Evolutionary conservation across 2,888 invertebrate genomes (phyloP).

Genomic region (Odontomyia ornata): DNA sequence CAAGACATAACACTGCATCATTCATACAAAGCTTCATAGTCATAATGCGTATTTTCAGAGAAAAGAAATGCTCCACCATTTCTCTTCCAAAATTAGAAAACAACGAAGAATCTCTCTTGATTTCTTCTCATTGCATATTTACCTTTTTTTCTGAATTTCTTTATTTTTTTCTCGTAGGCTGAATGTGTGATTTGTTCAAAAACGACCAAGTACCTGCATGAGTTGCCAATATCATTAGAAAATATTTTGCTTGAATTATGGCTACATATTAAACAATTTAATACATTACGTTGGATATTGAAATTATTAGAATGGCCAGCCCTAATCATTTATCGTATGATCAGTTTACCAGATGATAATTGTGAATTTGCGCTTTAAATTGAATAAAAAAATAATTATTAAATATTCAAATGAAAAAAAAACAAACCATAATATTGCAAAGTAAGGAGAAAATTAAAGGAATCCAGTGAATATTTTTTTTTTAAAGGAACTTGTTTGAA

Average conservation of each 20-base stretch:
- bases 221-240: slow-evolving; percentile 60
- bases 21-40: too few relatives aligned
- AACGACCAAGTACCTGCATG: slow-evolving; percentile 60
- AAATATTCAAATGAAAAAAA: too few relatives aligned
- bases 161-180: slow-evolving; percentile 57
- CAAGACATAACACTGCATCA: too few relatives aligned
- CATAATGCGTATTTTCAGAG: too few relatives aligned
- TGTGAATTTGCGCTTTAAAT: slow-evolving; percentile 50
- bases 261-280: slow-evolving; percentile 59
- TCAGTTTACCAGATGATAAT: slow-evolving; percentile 58
- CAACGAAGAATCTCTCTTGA: not conserved
- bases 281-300: slow-evolving; percentile 59
- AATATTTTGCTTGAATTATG: slow-evolving; percentile 59
- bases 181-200: slow-evolving; percentile 60
- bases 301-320: slow-evolving; percentile 62
- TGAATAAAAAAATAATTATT: too few relatives aligned
- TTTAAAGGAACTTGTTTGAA: too few relatives aligned
- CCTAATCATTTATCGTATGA: slow-evolving; percentile 59
- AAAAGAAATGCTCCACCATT: too few relatives aligned
- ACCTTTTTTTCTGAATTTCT: slow-evolving; percentile 46
- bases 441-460: too few relatives aligned
- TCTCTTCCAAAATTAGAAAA: not conserved
- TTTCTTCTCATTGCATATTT: not conserved
- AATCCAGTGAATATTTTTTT: too few relatives aligned
- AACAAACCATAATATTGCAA: too few relatives aligned